These are phyloP conservation scores for Dicrostonyx torquatus DNA, from an alignment of 2,797 vertebrate species.

Conservation along the genomic window DNA sequence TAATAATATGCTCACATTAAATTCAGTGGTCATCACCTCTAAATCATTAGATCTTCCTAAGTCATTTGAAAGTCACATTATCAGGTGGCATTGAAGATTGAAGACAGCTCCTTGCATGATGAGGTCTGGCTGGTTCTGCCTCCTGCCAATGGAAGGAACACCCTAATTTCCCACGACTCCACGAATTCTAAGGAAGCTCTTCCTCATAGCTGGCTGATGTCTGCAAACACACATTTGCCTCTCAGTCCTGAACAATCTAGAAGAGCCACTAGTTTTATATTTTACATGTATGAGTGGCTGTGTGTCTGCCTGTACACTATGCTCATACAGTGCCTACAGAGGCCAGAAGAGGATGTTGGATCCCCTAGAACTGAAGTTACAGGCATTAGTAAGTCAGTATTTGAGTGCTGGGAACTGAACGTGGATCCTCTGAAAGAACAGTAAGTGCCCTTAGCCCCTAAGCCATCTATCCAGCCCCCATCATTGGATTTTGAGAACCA, in stretches of 20 bases:
- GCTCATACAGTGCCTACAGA: background rate
- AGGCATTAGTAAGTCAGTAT: background rate
- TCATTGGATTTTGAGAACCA: background rate
- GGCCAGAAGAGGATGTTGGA: background rate
- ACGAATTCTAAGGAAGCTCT: fast-evolving
- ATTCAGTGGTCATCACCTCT: slow-evolving; percentile 12
- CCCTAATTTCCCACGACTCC: fast-evolving
- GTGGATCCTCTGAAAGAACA: background rate
- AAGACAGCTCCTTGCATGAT: background rate
- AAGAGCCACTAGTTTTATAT: background rate
- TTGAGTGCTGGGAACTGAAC: background rate
- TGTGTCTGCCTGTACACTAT: background rate
- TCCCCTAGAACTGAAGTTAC: background rate
- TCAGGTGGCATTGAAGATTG: background rate
- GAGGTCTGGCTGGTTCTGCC: background rate
- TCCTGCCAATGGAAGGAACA: background rate
- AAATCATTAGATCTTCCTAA: background rate
- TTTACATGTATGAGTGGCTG: no score
- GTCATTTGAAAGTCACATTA: background rate
- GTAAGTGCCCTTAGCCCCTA: no score
- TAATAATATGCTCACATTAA: background rate
- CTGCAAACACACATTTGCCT: background rate
- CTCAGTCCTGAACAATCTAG: background rate
- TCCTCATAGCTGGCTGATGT: no score
- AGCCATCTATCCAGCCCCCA: no score